These are phyloP conservation scores for Lasiurus borealis DNA, from an alignment of 2,113 vertebrate genomes.

Conservation along the genomic window DNA sequence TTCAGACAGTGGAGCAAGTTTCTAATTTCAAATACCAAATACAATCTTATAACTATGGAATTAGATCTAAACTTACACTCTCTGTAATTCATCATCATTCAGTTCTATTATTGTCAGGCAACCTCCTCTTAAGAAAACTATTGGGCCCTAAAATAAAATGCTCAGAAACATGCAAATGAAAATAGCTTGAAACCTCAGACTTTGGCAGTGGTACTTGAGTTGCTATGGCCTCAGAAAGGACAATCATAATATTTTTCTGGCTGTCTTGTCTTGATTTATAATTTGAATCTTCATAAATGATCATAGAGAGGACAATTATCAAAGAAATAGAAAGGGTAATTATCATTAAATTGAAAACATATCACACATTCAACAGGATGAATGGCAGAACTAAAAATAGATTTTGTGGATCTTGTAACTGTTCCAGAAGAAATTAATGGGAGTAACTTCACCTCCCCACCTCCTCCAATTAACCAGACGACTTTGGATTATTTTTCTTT, in stretches of 20 bases:
- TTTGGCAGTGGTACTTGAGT: slow-evolving; percentile 66
- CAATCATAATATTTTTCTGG: slow-evolving; percentile 82
- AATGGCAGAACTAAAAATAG: slow-evolving; percentile 78
- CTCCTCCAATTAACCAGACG: slow-evolving; percentile 78
- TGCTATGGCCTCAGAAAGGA: slow-evolving; percentile 79
- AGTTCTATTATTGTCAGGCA: slow-evolving; percentile 40
- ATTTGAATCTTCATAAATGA: slow-evolving; percentile 79
- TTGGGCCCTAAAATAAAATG: slow-evolving; percentile 74
- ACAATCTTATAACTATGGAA: slow-evolving; percentile 1
- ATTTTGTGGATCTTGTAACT: slow-evolving; percentile 74
- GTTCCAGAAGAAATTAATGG: slow-evolving; percentile 77
- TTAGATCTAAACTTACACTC: slow-evolving; percentile 44
- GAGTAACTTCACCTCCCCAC: slow-evolving; percentile 70
- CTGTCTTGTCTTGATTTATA: slow-evolving; percentile 82
- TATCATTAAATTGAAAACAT: slow-evolving; percentile 77
- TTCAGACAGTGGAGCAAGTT: neutral
- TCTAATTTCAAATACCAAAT: slow-evolving; percentile 55
- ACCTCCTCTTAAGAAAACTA: slow-evolving; percentile 64
- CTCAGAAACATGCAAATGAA: slow-evolving; percentile 71
- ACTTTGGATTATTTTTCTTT: slow-evolving; percentile 65
- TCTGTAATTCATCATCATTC: slow-evolving; percentile 63
- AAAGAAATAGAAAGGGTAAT: slow-evolving; percentile 73
- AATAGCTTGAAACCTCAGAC: slow-evolving; percentile 64
- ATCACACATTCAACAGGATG: slow-evolving; percentile 75
- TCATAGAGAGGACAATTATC: slow-evolving; percentile 73